phyloP scores from a whole-genome alignment of 1,140 invertebrate genomes.

The Cephus cinctus region DNA sequence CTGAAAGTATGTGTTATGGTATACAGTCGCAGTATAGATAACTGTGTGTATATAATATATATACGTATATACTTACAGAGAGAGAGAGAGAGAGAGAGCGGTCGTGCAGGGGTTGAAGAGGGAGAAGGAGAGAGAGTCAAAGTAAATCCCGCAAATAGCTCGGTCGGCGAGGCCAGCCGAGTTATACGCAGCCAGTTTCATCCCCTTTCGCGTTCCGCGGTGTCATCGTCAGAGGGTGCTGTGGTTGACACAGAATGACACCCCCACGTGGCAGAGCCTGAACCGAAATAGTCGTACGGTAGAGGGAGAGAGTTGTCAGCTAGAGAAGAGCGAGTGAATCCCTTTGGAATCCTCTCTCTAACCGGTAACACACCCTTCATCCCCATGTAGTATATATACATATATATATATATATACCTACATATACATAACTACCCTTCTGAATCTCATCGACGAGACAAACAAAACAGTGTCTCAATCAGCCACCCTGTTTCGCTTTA shows the following conservation, averaged over 20 bases:
- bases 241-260: slow-evolving; percentile 54
- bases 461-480: slow-evolving; percentile 55
- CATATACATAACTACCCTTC: too few species aligned
- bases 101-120: neutral
- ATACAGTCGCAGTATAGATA: too few species aligned
- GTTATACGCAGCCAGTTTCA: slow-evolving; percentile 44
- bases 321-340: neutral
- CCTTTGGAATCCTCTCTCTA: neutral
- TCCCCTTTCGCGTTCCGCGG: slow-evolving; percentile 52
- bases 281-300: slow-evolving; percentile 27
- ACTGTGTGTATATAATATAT: slow-evolving; percentile 6
- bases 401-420: too few species aligned
- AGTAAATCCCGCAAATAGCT: slow-evolving; percentile 32
- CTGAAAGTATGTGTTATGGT: too few species aligned
- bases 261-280: slow-evolving; percentile 25
- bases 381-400: too few species aligned
- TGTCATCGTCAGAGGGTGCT: slow-evolving; percentile 56
- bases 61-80: slow-evolving; percentile 1
- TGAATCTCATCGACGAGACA: slow-evolving; percentile 30
- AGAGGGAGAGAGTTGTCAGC: neutral
- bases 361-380: too few species aligned
- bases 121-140: neutral
- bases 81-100: slow-evolving; percentile 1
- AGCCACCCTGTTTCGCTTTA: slow-evolving; percentile 43
- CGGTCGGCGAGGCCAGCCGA: slow-evolving; percentile 33